Percentiles rank a stretch among this genome's conserved stretches.
Evolutionary conservation across 2,888 invertebrate genomes (phyloP).

Genomic region (Synergus japonicus): DNA sequence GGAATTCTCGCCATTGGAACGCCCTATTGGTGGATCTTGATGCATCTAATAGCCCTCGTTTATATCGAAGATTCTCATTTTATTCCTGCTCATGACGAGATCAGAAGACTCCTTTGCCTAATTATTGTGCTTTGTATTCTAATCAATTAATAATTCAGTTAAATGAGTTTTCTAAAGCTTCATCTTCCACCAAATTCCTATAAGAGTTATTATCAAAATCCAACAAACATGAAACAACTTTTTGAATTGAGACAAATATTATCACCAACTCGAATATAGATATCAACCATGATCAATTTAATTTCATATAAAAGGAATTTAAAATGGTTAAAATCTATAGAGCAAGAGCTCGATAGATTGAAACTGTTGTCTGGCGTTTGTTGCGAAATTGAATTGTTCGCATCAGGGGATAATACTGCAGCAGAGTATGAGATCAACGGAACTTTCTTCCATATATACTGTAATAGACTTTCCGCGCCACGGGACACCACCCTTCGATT

Average conservation of each 20-base stretch:
- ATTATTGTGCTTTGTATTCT: neutral
- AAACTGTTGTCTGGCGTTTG: slow-evolving; percentile 24
- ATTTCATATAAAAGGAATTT: slow-evolving; percentile 15
- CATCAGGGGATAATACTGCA: slow-evolving; percentile 38
- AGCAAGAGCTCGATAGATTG: slow-evolving; percentile 18
- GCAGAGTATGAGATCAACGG: slow-evolving; percentile 32
- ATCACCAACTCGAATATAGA: neutral
- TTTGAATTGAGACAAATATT: no score
- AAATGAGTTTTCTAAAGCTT: neutral
- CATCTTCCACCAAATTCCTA: no score
- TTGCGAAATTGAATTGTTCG: slow-evolving; percentile 35
- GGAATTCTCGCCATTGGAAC: slow-evolving; percentile 3
- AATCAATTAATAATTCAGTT: neutral
- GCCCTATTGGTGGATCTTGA: slow-evolving; percentile 2
- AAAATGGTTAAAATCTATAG: slow-evolving; percentile 20
- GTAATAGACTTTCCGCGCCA: slow-evolving; percentile 34
- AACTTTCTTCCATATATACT: slow-evolving; percentile 30
- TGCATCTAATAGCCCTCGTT: neutral
- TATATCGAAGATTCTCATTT: slow-evolving; percentile 13
- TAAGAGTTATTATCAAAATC: no score
- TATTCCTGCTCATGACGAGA: neutral
- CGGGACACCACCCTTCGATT: slow-evolving; percentile 27
- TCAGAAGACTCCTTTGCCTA: neutral
- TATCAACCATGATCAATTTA: neutral
- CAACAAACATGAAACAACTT: no score